Base-by-base conservation (phyloP, 2,888 invertebrate species). In the Catocala nupta region DNA sequence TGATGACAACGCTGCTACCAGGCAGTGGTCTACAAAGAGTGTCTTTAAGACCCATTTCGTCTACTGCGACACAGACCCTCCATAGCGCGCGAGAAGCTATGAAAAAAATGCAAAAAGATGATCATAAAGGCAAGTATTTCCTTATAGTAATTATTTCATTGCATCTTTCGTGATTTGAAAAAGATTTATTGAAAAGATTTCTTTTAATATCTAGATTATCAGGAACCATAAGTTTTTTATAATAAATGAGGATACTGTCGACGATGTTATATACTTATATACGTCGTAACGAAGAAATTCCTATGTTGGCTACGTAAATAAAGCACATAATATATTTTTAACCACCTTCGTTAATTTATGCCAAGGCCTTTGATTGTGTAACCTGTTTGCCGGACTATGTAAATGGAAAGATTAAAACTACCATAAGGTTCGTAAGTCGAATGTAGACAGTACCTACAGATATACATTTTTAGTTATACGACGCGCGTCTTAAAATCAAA, bases 11-110 rank as follows among this genome's bases (percentile, higher is more conserved):
- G 0, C 70, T 94, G 55, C 73, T 94, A 16, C 93, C 92, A 0
- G 94, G 94, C 7, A 93, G 92, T 72, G 93, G 94, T 5, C 79
- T 94, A 34, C 94, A 94, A 61, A 89, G 85, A 67, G 87, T 93
- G 5, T 83, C 87, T 8, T 78, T 93, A 9, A 86, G 90, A 76
- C 92, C 94, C 1, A 82, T 94, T 48, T 75, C 89, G 5, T 78
- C 86, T 1, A 78, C 82, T 3, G 83, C 86, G 10, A 71, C 81
- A 6, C 88, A 89, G 65, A 83, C 85, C 4, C 70, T 89, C 50
- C 86, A 88, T 59, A 81, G 76, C 54, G 82, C 86, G 48, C 80
- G 87, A 62, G 87, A 88, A 2, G 82, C 83, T 7, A 84, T 86
- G 83, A 89, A 83, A 58, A 88, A 88, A 68, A 64, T 85, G 36